Base-by-base conservation (phyloP, 1,140 invertebrate genomes). In the Chironomus striatipennis region DNA sequence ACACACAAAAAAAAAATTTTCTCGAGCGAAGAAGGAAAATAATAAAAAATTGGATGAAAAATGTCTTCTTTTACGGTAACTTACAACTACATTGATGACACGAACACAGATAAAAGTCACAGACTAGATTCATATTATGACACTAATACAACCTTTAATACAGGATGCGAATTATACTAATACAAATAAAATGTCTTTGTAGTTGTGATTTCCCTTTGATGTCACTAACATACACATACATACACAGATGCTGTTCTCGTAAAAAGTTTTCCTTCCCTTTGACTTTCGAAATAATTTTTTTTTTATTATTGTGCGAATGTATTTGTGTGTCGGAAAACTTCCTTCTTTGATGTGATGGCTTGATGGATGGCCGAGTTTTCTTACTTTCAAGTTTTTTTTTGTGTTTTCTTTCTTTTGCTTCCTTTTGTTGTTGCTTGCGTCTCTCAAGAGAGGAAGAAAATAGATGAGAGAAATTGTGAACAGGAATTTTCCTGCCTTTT, bases 71-170 rank as follows among this genome's bases (percentile, higher is more conserved):
- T 18, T 18, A 12, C n/a, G 47, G n/a, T 57, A 57, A n/a, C 47
- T n/a, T n/a, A 70, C 65, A 70, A 70, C 17, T 70, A 70, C 65
- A 70, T 70, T 70, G 65, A 70, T 70, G 47, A 15, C n/a, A n/a
- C 47, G 47, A 4, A 12, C 12, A 57, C 12, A 57, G 12, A 34
- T 34, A 34, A 2, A 34, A 5, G 5, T 34, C 24, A 34, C 24
- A 2, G 24, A 34, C 1, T 34, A 5, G 1, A 2, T 2, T 34
- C 24, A 34, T 34, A 34, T 2, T 34, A 34, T n/a, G n/a, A n/a
- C 24, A 34, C 24, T 2, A 2, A 34, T 34, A 34, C 24, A 34
- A 34, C 24, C 24, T 34, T n/a, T 34, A 34, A 34, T 5, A 34
- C 5, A 34, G 24, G 24, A 34, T 34, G 1, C 24, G 24, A 34